Conservation (phyloP, 2,797 vertebrate species). For the Acipenser ruthenus region DNA sequence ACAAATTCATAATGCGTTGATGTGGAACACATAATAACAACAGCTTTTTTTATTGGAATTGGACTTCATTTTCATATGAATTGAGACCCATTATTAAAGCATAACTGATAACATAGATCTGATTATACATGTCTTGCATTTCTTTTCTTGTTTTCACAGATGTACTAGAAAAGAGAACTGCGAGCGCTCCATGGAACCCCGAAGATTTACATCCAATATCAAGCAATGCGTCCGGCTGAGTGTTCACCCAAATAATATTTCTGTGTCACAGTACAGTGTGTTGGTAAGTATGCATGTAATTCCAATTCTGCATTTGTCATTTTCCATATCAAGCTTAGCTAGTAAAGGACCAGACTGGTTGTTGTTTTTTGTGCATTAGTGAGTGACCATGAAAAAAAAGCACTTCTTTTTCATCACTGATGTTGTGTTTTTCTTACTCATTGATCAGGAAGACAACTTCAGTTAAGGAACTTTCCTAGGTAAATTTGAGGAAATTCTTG, state of each 20-base stretch:
- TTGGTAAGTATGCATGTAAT: slow-evolving; percentile 67
- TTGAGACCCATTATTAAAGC: neutral
- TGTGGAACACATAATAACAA: too few relatives aligned
- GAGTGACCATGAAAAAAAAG: neutral
- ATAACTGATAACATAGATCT: too few relatives aligned
- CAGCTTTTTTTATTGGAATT: too few relatives aligned
- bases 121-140: neutral
- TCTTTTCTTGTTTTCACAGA: slow-evolving; percentile 46
- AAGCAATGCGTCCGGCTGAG: slow-evolving; percentile 93
- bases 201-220: slow-evolving; percentile 88
- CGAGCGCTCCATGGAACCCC: slow-evolving; percentile 81
- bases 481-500: too few relatives aligned
- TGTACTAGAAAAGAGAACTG: slow-evolving; percentile 93
- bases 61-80: neutral
- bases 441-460: slow-evolving; percentile 5
- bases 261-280: slow-evolving; percentile 92
- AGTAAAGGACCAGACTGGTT: neutral
- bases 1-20: too few relatives aligned
- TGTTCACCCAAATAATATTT: slow-evolving; percentile 96
- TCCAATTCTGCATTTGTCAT: neutral
- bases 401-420: neutral
- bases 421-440: neutral
- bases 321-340: neutral
- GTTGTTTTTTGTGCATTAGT: neutral
- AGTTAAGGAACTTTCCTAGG: neutral